Base-by-base conservation (phyloP, 2,797 vertebrate species). In the Limosa lapponica region DNA sequence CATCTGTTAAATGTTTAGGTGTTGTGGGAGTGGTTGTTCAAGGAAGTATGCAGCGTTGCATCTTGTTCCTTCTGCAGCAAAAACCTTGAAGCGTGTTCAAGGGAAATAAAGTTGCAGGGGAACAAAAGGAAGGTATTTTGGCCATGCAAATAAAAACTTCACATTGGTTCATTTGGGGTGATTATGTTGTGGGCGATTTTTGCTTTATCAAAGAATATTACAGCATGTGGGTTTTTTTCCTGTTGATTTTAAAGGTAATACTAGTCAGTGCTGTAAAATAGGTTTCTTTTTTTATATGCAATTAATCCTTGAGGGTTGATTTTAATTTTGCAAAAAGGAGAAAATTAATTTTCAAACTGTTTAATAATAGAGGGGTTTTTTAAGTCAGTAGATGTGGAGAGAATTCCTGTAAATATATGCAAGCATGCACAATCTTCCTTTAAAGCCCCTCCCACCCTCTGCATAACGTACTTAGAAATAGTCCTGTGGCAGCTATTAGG, bases 91-190 rank as follows among this genome's bases (percentile, higher is more conserved):
- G 90, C 8, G 71, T 88, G 78, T 93, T 87, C 82, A 85, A 95
- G 94, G 91, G 90, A 92, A 93, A 87, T 91, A 89, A 92, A 95
- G 81, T 96, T 97, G 96, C 97, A 96, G 75, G 82, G 97, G 97
- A 96, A 97, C 96, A 80, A 88, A 81, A 93, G 94, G 92, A 96
- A 88, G 95, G 85, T 93, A 93, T 87, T 94, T 96, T 97, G 97
- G 97, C 98, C 98, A 97, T 98, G 98, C 98, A 98, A 98, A 98
- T 98, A 98, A 98, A 98, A 98, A 97, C 97, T 97, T 95, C 95
- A 95, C 96, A 94, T 96, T 97, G 93, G 96, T 98, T 97, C 95
- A 89, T 91, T 97, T 97, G 91, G 92, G 89, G 92, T 97, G 95
- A 94, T 95, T 89, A 94, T 83, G 80, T 96, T 98, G 95, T 97